These are phyloP conservation scores for Trichomycterus rosablanca DNA, from an alignment of 2,113 vertebrate species.

Conservation along the genomic window DNA sequence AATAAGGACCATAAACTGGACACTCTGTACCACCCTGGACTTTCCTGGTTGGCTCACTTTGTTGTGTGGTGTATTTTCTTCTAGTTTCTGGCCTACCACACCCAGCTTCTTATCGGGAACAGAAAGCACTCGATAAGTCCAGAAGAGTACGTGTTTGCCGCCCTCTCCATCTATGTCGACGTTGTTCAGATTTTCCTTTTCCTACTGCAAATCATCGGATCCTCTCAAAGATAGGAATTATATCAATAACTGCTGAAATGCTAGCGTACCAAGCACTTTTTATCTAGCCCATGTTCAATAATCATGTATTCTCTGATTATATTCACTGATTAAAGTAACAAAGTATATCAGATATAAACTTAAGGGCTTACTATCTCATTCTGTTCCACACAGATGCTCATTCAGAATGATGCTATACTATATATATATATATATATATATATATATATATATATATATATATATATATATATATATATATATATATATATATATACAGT, in stretches of 20 bases:
- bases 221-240: conserved; percentile 47
- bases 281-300: neutral
- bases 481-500: too few species aligned
- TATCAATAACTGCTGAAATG: too few species aligned
- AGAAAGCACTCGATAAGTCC: conserved; percentile 85
- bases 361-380: too few species aligned
- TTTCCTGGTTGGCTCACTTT: too few species aligned
- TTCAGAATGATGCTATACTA: too few species aligned
- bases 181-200: conserved; percentile 91
- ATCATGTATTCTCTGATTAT: conserved; percentile 2
- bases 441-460: too few species aligned
- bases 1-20: too few species aligned
- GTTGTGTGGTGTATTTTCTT: neutral
- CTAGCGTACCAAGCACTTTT: neutral
- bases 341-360: neutral
- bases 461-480: too few species aligned
- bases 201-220: conserved; percentile 84
- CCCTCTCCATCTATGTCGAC: conserved; percentile 88
- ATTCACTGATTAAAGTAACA: too few species aligned
- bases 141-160: conserved; percentile 87
- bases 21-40: too few species aligned
- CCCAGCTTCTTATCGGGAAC: conserved; percentile 91
- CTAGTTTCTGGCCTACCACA: conserved; percentile 95
- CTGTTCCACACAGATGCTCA: too few species aligned
- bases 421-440: too few species aligned